Evolutionary conservation across 2,888 invertebrate genomes (phyloP).

Genomic region (Rhamnusium bicolor): DNA sequence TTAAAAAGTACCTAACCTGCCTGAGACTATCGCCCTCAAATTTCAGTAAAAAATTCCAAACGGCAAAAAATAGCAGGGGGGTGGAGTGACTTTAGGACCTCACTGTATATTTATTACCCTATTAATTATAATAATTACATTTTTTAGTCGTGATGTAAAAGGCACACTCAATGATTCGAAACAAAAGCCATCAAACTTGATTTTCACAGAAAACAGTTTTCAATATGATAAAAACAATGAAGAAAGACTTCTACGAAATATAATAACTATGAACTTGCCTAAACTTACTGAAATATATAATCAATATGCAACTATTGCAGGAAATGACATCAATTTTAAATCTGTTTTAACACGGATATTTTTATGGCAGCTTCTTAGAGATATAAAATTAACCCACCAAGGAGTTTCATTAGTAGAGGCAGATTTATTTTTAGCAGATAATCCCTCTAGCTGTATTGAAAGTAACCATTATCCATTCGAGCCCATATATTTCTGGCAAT

Average conservation of each 20-base stretch:
- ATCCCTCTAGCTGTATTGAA: slow-evolving; percentile 71
- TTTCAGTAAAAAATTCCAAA: too few species aligned
- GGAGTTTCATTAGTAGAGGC: slow-evolving; percentile 72
- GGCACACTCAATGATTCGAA: neutral
- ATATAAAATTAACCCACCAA: slow-evolving; percentile 73
- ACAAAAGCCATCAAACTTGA: neutral
- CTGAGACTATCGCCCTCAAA: too few species aligned
- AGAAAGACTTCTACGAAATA: slow-evolving; percentile 70
- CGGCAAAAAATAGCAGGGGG: too few species aligned
- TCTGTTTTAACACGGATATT: slow-evolving; percentile 63
- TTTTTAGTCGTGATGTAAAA: too few species aligned
- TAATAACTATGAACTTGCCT: slow-evolving; percentile 71
- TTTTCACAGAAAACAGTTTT: neutral
- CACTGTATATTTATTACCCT: too few species aligned
- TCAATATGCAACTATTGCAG: slow-evolving; percentile 71
- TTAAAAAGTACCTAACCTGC: too few species aligned
- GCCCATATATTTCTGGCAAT: slow-evolving; percentile 77
- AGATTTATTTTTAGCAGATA: slow-evolving; percentile 72
- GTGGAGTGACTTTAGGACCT: too few species aligned
- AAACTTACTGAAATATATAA: slow-evolving; percentile 73
- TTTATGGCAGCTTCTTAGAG: slow-evolving; percentile 77
- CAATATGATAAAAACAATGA: slow-evolving; percentile 64
- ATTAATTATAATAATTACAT: too few species aligned
- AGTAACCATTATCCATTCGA: slow-evolving; percentile 75
- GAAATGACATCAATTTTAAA: slow-evolving; percentile 58